Conservation (phyloP, 2,888 invertebrate species). For the Drosophila birchii region DNA sequence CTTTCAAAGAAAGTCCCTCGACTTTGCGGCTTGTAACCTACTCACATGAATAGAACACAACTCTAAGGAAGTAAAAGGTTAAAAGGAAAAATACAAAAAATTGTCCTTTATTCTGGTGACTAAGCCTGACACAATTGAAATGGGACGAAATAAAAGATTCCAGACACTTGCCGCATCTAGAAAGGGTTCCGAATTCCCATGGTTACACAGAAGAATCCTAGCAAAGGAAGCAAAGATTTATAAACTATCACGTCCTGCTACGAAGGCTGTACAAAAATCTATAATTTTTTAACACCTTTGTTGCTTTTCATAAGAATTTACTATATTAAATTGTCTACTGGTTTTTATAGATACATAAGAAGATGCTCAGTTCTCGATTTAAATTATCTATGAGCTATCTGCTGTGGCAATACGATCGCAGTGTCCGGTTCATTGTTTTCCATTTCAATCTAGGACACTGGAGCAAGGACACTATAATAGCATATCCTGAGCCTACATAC, state of each 20-base stretch:
- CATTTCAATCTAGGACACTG: constrained; percentile 62
- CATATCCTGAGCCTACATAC: constrained; percentile 65
- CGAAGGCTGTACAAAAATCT: constrained; percentile 31
- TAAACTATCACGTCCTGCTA: constrained; percentile 12
- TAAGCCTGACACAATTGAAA: constrained; percentile 58
- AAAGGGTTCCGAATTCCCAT: constrained; percentile 24
- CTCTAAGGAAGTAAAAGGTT: constrained; percentile 70
- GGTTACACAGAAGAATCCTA: constrained; percentile 54
- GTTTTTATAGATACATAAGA: neutral
- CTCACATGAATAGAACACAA: constrained; percentile 34
- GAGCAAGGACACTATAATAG: constrained; percentile 53
- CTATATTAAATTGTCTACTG: neutral
- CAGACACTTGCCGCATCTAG: constrained; percentile 33
- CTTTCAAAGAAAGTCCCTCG: constrained; percentile 65
- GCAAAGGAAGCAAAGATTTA: constrained; percentile 55
- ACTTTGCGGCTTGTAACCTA: constrained; percentile 61
- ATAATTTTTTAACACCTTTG: constrained; percentile 1
- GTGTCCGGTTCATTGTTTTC: constrained; percentile 79
- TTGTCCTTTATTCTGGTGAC: constrained; percentile 46
- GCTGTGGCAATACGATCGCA: constrained; percentile 78
- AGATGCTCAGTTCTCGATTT: neutral
- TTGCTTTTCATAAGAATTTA: neutral
- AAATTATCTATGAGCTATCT: constrained; percentile 42
- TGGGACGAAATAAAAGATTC: constrained; percentile 20
- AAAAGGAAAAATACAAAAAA: constrained; percentile 41